Conservation (phyloP, 2,888 invertebrate genomes). For the Lasioglossum oenotherae region DNA sequence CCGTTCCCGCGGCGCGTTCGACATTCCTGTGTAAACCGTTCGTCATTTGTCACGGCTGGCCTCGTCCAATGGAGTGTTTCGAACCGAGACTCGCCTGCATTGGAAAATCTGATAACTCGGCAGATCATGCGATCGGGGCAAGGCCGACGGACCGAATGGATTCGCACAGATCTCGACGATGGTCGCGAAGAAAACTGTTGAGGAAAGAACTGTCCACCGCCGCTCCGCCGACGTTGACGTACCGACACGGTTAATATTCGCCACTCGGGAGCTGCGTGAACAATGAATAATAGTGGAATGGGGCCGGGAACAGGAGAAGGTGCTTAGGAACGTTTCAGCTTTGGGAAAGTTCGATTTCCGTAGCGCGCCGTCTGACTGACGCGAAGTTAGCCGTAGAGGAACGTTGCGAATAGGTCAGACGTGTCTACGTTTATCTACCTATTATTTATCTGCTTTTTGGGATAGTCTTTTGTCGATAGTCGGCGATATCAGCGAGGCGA, state of each 20-base stretch:
- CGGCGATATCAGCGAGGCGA: not conserved
- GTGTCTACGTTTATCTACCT: conserved; percentile 32
- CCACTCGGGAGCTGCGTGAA: not conserved
- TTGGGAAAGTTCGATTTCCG: not conserved
- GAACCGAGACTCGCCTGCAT: conserved; percentile 1
- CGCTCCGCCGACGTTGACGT: not conserved
- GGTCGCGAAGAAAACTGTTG: conserved; percentile 46
- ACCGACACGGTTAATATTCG: not conserved
- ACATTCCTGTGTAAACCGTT: not conserved
- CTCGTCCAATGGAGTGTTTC: conserved; percentile 46
- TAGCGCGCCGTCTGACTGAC: not conserved
- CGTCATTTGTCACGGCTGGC: not conserved
- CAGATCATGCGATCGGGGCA: conserved; percentile 9
- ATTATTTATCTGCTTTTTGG: conserved; percentile 15
- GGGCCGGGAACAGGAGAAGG: not conserved
- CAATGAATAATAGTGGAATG: conserved; percentile 4
- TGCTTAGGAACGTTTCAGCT: not conserved
- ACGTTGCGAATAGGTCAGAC: conserved; percentile 17
- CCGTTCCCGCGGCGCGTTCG: not conserved
- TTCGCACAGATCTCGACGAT: conserved; percentile 51
- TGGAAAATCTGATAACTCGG: not conserved
- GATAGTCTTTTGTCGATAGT: not conserved
- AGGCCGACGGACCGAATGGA: conserved; percentile 32
- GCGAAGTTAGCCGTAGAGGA: conserved; percentile 11
- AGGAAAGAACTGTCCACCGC: not conserved